Percentiles rank a stretch among this genome's conserved stretches.
phyloP scores from a whole-genome alignment of 2,888 invertebrate species.

The Xanthorhoe designata region DNA sequence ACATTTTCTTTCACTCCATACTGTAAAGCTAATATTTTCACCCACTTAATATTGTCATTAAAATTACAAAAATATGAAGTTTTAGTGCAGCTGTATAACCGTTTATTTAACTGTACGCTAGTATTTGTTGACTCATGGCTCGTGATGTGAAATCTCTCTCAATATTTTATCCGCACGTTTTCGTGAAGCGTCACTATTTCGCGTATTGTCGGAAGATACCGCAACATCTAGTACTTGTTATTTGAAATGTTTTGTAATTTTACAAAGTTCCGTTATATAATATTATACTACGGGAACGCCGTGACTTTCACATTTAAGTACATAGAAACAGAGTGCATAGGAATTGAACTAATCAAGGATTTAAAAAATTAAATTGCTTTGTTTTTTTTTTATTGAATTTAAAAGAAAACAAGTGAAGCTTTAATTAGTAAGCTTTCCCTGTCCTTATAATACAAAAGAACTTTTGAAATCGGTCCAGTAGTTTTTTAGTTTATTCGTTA shows the following conservation, averaged over 20 bases:
- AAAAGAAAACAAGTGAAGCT: no score
- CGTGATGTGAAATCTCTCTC: slow-evolving; percentile 52
- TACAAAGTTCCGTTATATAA: not conserved
- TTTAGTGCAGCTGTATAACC: not conserved
- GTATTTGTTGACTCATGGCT: slow-evolving; percentile 47
- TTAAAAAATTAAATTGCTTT: no score
- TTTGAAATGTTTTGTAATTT: not conserved
- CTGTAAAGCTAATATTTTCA: no score
- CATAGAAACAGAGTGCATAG: not conserved
- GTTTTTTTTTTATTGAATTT: no score
- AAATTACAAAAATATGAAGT: not conserved
- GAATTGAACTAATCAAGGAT: no score
- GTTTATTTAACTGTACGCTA: not conserved
- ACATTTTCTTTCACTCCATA: no score
- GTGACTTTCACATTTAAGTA: not conserved
- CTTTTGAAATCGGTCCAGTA: no score
- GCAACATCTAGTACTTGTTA: not conserved
- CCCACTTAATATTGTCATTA: not conserved
- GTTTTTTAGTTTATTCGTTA: no score
- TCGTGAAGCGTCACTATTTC: slow-evolving; percentile 42
- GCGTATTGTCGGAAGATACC: slow-evolving; percentile 23
- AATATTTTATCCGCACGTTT: slow-evolving; percentile 48
- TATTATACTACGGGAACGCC: not conserved
- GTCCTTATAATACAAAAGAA: no score
- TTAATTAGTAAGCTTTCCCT: no score